phyloP scores from a whole-genome alignment of 2,888 invertebrate genomes.

The Anodontia alba region DNA sequence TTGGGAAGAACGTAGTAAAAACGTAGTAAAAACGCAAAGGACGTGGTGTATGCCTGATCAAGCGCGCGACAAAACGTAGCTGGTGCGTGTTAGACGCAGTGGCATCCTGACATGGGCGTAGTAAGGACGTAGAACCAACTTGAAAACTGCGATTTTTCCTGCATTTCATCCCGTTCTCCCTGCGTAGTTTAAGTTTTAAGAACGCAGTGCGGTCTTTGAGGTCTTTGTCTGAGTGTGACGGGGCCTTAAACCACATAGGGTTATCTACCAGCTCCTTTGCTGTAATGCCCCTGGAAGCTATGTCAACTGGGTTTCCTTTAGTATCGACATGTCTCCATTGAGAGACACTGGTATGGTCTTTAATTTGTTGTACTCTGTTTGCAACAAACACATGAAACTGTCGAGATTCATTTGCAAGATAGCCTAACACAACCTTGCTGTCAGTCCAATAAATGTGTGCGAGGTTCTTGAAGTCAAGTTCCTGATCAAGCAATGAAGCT shows the following conservation, averaged over 20 bases:
- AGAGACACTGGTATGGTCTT: conserved; percentile 40
- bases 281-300: conserved; percentile 55
- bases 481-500: background rate
- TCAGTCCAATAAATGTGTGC: conserved; percentile 62
- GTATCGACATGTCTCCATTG: conserved; percentile 64
- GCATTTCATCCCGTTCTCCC: too few relatives aligned
- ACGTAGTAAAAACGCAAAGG: too few relatives aligned
- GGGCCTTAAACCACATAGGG: conserved; percentile 48
- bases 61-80: too few relatives aligned
- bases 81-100: too few relatives aligned
- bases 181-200: too few relatives aligned
- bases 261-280: conserved; percentile 5
- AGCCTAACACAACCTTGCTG: conserved; percentile 60
- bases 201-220: too few relatives aligned
- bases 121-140: conserved; percentile 45
- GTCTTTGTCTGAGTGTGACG: too few relatives aligned
- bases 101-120: too few relatives aligned
- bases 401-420: conserved; percentile 59
- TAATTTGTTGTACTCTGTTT: conserved; percentile 64
- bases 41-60: too few relatives aligned
- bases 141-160: too few relatives aligned
- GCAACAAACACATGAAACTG: conserved; percentile 67
- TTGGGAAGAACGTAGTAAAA: too few relatives aligned
- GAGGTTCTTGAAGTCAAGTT: conserved; percentile 3
- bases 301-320: conserved; percentile 63